These are phyloP conservation scores for Drosophila athabasca DNA, from an alignment of 1,140 invertebrate species.

Conservation along the genomic window DNA sequence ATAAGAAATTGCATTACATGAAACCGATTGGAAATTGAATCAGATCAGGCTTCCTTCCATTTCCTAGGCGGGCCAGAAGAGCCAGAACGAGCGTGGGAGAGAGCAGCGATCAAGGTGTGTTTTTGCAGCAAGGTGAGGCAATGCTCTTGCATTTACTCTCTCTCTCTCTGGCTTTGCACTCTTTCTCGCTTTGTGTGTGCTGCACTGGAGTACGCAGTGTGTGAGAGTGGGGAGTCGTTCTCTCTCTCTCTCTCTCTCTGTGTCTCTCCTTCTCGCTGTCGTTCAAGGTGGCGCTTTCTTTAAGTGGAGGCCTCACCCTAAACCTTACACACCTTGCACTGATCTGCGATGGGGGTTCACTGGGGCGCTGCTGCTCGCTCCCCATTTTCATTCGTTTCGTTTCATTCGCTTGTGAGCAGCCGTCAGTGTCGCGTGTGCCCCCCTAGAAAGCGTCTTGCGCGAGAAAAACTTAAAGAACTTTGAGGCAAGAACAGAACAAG, in stretches of 20 bases:
- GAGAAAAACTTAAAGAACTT: slow-evolving; percentile 44
- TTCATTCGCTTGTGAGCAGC: slow-evolving; percentile 79
- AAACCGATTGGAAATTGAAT: slow-evolving; percentile 39
- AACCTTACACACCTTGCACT: too few species aligned
- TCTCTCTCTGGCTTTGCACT: too few species aligned
- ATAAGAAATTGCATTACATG: slow-evolving; percentile 49
- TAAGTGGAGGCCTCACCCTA: too few species aligned
- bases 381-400: slow-evolving; percentile 67
- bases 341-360: slow-evolving; percentile 32
- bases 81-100: slow-evolving; percentile 10
- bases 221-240: too few species aligned
- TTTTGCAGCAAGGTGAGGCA: too few species aligned
- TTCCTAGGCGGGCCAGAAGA: slow-evolving; percentile 17
- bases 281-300: too few species aligned
- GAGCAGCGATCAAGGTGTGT: slow-evolving; percentile 1
- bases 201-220: too few species aligned
- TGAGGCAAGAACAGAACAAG: slow-evolving; percentile 22
- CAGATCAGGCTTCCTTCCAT: slow-evolving; percentile 28
- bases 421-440: slow-evolving; percentile 79
- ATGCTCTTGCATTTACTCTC: too few species aligned
- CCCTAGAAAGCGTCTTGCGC: slow-evolving; percentile 40
- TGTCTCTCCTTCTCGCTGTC: too few species aligned
- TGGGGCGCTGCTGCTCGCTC: slow-evolving; percentile 7
- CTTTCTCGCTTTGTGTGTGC: too few species aligned
- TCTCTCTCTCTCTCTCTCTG: too few species aligned